These are phyloP conservation scores for Dryomyza anilis DNA, from an alignment of 2,888 invertebrate species.

Conservation along the genomic window DNA sequence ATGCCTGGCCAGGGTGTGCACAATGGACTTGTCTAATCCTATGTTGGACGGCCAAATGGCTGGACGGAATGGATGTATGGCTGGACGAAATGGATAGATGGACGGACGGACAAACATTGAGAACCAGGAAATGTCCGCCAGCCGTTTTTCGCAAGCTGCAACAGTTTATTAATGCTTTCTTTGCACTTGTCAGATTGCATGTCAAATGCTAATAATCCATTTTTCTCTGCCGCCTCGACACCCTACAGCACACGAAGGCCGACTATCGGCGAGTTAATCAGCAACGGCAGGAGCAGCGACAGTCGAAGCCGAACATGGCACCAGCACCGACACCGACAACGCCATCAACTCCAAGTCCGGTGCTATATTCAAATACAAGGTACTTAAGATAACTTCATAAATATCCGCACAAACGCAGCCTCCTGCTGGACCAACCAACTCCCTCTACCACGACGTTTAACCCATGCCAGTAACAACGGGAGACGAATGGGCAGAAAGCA, in stretches of 20 bases:
- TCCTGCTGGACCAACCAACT: neutral
- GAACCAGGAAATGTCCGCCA: too few relatives aligned
- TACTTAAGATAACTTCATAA: constrained; percentile 15
- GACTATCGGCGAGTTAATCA: too few relatives aligned
- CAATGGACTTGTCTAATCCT: neutral
- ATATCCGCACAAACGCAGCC: neutral
- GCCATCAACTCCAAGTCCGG: neutral
- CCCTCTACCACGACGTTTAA: neutral
- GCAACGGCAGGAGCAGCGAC: neutral
- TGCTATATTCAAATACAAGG: constrained; percentile 14
- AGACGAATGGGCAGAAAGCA: constrained; percentile 2
- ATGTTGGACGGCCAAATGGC: neutral
- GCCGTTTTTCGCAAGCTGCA: constrained; percentile 18
- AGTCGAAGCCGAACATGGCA: neutral
- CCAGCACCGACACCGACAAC: neutral
- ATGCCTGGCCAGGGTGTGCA: neutral
- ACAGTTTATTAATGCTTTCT: constrained; percentile 21
- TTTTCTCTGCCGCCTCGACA: constrained; percentile 30
- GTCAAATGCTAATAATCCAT: constrained; percentile 57
- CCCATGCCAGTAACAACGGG: neutral
- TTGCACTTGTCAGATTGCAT: constrained; percentile 58
- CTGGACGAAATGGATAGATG: neutral
- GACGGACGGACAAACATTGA: too few relatives aligned
- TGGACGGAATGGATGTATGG: neutral
- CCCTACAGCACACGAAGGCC: neutral